Evolutionary conservation across 2,113 vertebrate species (phyloP).

Genomic region (Labeo catla): DNA sequence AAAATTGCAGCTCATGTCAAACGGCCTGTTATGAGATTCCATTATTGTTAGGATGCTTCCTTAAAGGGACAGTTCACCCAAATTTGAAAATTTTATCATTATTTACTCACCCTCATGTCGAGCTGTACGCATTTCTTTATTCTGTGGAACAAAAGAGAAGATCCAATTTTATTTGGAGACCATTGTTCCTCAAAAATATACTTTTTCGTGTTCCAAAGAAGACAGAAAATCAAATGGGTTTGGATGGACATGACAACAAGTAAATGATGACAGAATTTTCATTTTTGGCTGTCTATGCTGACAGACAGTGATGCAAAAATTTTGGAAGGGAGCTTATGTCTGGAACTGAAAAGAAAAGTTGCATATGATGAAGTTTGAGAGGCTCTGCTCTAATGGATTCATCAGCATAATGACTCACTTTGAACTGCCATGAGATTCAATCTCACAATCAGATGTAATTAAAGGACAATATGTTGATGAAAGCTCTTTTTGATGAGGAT

Average conservation of each 20-base stretch:
- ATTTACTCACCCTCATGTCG: not conserved
- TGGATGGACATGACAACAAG: not conserved
- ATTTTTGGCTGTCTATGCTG: not conserved
- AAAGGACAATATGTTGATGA: slow-evolving; percentile 74
- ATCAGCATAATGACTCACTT: slow-evolving; percentile 74
- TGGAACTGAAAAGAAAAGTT: not conserved
- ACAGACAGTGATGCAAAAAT: not conserved
- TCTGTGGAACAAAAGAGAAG: not conserved
- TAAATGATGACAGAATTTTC: not conserved
- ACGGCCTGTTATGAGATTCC: slow-evolving; percentile 1
- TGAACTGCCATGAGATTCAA: slow-evolving; percentile 69
- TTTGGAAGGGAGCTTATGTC: not conserved
- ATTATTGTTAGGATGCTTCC: not conserved
- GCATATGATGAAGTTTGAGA: not conserved
- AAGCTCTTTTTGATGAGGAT: slow-evolving; percentile 71
- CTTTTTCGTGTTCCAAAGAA: not conserved
- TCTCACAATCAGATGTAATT: slow-evolving; percentile 75
- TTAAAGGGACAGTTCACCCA: not conserved
- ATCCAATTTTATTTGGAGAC: not conserved
- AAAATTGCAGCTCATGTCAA: slow-evolving; percentile 16
- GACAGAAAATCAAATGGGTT: not conserved
- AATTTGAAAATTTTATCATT: not conserved
- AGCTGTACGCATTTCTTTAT: not conserved
- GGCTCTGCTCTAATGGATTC: slow-evolving; percentile 67
- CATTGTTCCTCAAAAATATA: not conserved